phyloP scores from a whole-genome alignment of 2,888 invertebrate genomes.

The Nomada fabriciana region DNA sequence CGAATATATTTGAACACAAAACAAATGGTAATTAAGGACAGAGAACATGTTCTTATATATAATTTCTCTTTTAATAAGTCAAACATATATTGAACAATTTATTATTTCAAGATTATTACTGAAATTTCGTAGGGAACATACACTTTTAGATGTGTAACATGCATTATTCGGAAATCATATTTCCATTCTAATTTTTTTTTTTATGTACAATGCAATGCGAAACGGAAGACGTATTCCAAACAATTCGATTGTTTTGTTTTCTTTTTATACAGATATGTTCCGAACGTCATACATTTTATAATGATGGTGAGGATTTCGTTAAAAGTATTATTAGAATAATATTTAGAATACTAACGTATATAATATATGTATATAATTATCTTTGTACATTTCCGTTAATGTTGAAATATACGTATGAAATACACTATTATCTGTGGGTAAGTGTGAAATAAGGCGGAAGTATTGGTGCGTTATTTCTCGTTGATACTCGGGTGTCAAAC shows the following conservation, averaged over 20 bases:
- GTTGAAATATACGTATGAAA: constrained; percentile 38
- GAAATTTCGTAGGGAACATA: background rate
- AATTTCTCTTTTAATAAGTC: constrained; percentile 8
- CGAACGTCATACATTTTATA: constrained; percentile 84
- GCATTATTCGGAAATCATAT: background rate
- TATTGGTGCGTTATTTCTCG: constrained; percentile 7
- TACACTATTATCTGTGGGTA: constrained; percentile 38
- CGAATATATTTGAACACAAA: background rate
- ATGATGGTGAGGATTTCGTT: constrained; percentile 22
- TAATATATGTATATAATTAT: constrained; percentile 30
- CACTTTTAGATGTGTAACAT: background rate
- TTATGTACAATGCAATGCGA: constrained; percentile 1
- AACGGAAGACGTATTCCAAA: background rate
- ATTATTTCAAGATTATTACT: background rate
- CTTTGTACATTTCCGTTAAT: constrained; percentile 54
- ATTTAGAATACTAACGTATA: constrained; percentile 42
- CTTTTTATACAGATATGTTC: constrained; percentile 71
- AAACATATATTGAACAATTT: constrained; percentile 15
- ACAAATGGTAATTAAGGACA: background rate
- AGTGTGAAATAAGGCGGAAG: constrained; percentile 37
- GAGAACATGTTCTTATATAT: constrained; percentile 1
- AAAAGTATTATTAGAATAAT: constrained; percentile 32
- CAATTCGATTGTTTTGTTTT: constrained; percentile 8
- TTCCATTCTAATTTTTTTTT: background rate
- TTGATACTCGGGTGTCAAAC: background rate